Evolutionary conservation across 2,797 vertebrate species (phyloP), one percentile per base, ranked within the genome.

Genomic region (Girardinus metallicus): DNA sequence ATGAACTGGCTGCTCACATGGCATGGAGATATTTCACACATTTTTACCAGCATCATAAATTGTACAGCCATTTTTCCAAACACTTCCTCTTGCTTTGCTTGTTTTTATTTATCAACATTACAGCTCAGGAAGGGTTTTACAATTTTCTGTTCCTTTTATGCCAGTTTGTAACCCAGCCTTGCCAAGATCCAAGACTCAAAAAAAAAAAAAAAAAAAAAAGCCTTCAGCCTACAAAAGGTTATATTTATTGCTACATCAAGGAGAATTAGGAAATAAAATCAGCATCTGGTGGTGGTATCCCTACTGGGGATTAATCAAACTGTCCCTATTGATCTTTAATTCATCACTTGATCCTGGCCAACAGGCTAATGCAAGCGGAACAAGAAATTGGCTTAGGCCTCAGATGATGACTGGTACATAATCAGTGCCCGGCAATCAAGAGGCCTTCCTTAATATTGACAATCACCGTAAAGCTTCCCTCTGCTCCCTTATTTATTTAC

Each of bases 11-110:
- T 60, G 82, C 87, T 89, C 83, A 76, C 82, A 72, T 87, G 89
- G 80, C 87, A 83, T 39, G 81, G 89, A 70, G 79, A 93, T 95
- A 94, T 93, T 91, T 95, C 92, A 94, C 92, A 88, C 80, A 12
- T 49, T 91, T 91, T 91, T 87, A 89, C 82, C 88, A 84, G 86
- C 81, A 11, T 88, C 86, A 85, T 94, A 95, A 94, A 94, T 93
- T 92, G 84, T 84, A 86, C 76, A 80, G 74, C 60, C 70, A 57
- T 87, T 87, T 74, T 57, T 29, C 47, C 75, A 51, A 3, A 71
- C 7, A 7, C 86, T 76, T 80, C 47, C 75, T 74, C 81, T 71
- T 70, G 15, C 66, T 26, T 74, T 57, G 83, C 76, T 88, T 91
- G 90, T 66, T 66, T 94, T 91, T 91, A 92, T 93, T 94, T 87